Conservation (phyloP, 1,140 invertebrate species). For the Drosophila lowei region DNA sequence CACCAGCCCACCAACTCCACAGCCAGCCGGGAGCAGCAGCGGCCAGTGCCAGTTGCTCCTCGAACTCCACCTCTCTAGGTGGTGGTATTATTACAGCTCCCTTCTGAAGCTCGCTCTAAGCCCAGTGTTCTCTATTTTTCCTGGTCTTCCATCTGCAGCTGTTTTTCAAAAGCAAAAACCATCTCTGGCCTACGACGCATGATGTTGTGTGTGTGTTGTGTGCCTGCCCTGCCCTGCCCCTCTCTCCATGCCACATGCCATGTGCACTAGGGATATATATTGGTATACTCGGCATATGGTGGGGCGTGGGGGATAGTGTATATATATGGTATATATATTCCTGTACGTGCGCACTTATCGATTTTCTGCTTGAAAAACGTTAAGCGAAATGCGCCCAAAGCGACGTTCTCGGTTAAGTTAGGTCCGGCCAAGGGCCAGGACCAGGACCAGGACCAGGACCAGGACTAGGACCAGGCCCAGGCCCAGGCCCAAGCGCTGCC, state of each 20-base stretch:
- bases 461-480: too few relatives aligned
- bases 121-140: too few relatives aligned
- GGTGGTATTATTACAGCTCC: too few relatives aligned
- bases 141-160: too few relatives aligned
- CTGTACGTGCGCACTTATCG: slow-evolving; percentile 59
- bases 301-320: slow-evolving; percentile 2
- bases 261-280: slow-evolving; percentile 7
- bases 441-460: too few relatives aligned
- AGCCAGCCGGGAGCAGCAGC: slow-evolving; percentile 1
- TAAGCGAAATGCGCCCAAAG: slow-evolving; percentile 58
- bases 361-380: slow-evolving; percentile 58
- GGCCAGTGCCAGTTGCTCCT: background rate
- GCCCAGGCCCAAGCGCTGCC: background rate
- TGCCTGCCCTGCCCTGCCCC: too few relatives aligned
- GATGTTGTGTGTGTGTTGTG: background rate
- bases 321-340: slow-evolving; percentile 41
- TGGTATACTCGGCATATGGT: slow-evolving; percentile 14
- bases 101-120: too few relatives aligned
- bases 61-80: too few relatives aligned
- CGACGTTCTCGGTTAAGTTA: slow-evolving; percentile 36
- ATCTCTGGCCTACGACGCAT: slow-evolving; percentile 1
- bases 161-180: too few relatives aligned
- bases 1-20: background rate
- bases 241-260: background rate
- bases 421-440: slow-evolving; percentile 30